Percentiles rank a stretch among this genome's conserved stretches.
phyloP scores from a whole-genome alignment of 2,113 vertebrate genomes.

The Tychaedon coryphoeus region DNA sequence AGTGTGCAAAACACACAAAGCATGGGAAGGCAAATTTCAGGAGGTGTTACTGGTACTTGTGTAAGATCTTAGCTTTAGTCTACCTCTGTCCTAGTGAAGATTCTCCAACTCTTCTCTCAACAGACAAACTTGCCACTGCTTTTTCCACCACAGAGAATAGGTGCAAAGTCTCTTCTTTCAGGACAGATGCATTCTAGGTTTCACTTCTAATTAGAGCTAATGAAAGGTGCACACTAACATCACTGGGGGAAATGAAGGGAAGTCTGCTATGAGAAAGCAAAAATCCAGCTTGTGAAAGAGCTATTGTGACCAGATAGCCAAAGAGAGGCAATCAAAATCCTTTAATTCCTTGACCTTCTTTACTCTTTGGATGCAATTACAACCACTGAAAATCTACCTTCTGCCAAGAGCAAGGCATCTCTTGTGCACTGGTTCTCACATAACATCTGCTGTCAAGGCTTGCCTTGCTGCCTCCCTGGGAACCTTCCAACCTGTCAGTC shows the following conservation, averaged over 20 bases:
- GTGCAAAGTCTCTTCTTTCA: not conserved
- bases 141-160: not conserved
- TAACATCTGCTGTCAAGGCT: constrained; percentile 61
- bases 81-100: not conserved
- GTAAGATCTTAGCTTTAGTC: not conserved
- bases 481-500: constrained; percentile 50
- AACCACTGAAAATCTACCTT: constrained; percentile 3
- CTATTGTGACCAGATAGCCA: not conserved
- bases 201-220: not conserved
- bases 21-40: not conserved
- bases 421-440: not conserved
- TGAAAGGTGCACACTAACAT: not conserved
- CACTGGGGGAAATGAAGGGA: not conserved
- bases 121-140: not conserved
- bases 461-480: constrained; percentile 32
- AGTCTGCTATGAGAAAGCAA: not conserved
- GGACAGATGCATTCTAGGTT: not conserved
- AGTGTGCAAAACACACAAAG: not conserved
- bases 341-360: constrained; percentile 8
- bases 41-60: not conserved
- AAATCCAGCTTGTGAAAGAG: not conserved
- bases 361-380: constrained; percentile 15
- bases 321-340: not conserved
- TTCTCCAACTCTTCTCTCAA: not conserved
- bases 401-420: constrained; percentile 36